Evolutionary conservation across 2,888 invertebrate genomes (phyloP), one percentile per base, ranked within the genome.

Genomic region (Horisme vitalbata): DNA sequence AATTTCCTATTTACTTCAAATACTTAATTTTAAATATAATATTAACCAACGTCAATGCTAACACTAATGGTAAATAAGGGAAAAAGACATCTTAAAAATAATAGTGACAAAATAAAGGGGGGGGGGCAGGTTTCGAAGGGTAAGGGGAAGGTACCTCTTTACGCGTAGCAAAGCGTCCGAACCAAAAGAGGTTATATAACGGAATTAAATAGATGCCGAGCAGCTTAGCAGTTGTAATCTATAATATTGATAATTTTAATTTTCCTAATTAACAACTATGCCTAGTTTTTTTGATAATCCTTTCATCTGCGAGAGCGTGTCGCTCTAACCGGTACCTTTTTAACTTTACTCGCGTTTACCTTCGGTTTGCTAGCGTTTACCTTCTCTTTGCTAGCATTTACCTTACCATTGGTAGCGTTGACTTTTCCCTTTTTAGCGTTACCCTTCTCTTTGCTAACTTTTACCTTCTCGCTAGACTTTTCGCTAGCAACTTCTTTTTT

Each of bases 21-120:
- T 49, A 55, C 57, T 65, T 63, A 71, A 59, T n/a, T 62, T 59
- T 57, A 68, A 75, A 78, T 79, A 83, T 75, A 56, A 78, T 70
- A 81, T 76, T 78, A 82, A 81, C 73, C 73, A 83, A 81, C 82
- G 68, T 79, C 71, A 76, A 78, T 75, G 63, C 78, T 84, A 82
- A 68, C 43, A 65, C 83, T 86, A 86, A 81, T 85, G 86, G 86
- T 86, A 86, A 81, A 63, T 57, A 66, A 62, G 68, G 64, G 67
- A 75, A 75, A n/a, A 79, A 75, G 65, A 69, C 71, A 74, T 69
- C 83, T 82, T 86, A 84, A 72, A 81, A 81, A 65, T 83, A 85
- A 85, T 85, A 86, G 83, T 87, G 84, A 87, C 85, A 79, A 86
- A 83, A 84, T 81, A 82, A 79, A 82, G 78, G 77, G 61, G 66